Conservation (phyloP, 2,113 vertebrate genomes). For the Lagenorhynchus albirostris region DNA sequence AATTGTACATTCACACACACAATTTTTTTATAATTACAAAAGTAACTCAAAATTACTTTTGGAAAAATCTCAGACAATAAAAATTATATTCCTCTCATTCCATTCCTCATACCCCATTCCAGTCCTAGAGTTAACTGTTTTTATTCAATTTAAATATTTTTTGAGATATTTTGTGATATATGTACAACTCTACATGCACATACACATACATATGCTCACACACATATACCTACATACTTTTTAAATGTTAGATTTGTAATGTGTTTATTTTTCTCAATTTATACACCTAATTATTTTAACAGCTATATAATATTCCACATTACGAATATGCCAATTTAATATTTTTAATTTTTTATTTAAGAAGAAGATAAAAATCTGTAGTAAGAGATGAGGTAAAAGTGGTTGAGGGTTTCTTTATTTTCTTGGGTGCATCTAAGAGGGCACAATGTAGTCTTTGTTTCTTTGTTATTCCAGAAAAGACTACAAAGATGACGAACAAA, state of each 20-base stretch:
- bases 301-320: neutral
- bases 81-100: neutral
- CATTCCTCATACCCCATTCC: neutral
- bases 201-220: neutral
- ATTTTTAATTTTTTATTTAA: slow-evolving; percentile 21
- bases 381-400: neutral
- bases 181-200: neutral
- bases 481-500: slow-evolving; percentile 1
- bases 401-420: neutral
- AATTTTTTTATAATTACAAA: neutral
- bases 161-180: neutral
- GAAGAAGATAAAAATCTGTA: neutral
- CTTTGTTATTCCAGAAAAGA: slow-evolving; percentile 42
- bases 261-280: neutral
- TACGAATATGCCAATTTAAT: neutral
- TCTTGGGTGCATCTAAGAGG: neutral
- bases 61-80: neutral
- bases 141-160: neutral
- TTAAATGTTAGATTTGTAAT: neutral
- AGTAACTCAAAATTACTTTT: slow-evolving; percentile 6
- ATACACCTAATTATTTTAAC: neutral
- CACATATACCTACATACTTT: neutral
- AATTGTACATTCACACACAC: neutral
- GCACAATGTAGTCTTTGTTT: slow-evolving; percentile 47
- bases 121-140: neutral